These are phyloP conservation scores for Coecobrya sp. DNA, from an alignment of 2,888 invertebrate species.

Conservation along the genomic window DNA sequence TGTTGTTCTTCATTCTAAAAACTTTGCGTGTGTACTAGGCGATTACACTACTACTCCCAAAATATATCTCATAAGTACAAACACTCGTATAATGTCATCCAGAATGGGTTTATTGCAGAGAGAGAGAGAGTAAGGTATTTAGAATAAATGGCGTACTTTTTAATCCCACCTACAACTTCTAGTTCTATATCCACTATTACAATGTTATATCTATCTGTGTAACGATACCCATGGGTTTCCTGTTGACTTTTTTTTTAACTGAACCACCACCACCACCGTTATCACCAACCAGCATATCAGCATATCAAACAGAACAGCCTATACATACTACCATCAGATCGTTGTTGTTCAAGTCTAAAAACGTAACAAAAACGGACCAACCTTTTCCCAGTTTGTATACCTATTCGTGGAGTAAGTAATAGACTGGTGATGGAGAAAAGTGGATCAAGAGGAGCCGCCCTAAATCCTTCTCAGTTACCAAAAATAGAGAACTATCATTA, in stretches of 20 bases:
- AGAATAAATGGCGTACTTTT: neutral
- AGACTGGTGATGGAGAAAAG: constrained; percentile 74
- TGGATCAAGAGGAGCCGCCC: constrained; percentile 82
- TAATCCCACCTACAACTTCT: neutral
- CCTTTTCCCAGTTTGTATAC: constrained; percentile 51
- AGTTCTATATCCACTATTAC: neutral
- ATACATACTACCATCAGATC: neutral
- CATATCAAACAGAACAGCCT: neutral
- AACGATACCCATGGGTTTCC: constrained; percentile 14
- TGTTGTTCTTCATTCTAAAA: neutral
- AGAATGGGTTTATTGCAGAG: neutral
- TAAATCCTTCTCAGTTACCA: constrained; percentile 73
- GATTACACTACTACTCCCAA: neutral
- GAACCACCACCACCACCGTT: no score
- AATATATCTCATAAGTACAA: neutral
- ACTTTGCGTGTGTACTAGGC: neutral
- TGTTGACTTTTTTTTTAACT: constrained; percentile 10
- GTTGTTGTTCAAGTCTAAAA: constrained; percentile 1
- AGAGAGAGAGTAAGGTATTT: neutral
- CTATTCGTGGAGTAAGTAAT: constrained; percentile 63
- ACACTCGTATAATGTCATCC: neutral
- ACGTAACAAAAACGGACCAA: constrained; percentile 6
- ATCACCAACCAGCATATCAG: constrained; percentile 6
- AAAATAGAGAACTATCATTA: constrained; percentile 49
- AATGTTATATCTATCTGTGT: neutral